phyloP scores from a whole-genome alignment of 2,888 invertebrate species.

The Drosophila acutilabella region DNA sequence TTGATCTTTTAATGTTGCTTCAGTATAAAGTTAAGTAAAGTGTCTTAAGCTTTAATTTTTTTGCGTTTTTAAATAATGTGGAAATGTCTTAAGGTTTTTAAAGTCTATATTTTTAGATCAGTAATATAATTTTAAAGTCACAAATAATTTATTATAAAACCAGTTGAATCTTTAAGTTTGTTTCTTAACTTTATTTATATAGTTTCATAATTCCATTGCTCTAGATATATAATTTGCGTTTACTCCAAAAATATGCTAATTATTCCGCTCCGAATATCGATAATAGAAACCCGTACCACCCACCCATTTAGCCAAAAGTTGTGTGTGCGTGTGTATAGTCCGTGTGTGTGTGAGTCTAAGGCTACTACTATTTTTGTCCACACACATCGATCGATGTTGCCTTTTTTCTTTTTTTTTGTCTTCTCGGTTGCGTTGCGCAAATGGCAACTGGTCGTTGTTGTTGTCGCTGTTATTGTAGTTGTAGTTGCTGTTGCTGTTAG shows the following conservation, averaged over 20 bases:
- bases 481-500: constrained; percentile 33
- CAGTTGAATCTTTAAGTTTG: no score
- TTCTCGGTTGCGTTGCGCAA: constrained; percentile 69
- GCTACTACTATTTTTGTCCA: constrained; percentile 58
- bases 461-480: constrained; percentile 22
- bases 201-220: constrained; percentile 13
- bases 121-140: background rate
- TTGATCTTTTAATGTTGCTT: no score
- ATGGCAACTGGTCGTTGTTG: constrained; percentile 71
- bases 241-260: constrained; percentile 39
- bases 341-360: constrained; percentile 23
- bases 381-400: constrained; percentile 70
- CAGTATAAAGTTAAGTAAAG: no score
- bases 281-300: constrained; percentile 21
- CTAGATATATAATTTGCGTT: constrained; percentile 18
- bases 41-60: no score
- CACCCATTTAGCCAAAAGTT: constrained; percentile 31
- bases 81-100: no score
- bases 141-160: background rate
- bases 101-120: background rate
- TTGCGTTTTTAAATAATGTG: no score
- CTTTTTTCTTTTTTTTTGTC: constrained; percentile 31
- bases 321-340: constrained; percentile 2
- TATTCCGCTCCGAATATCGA: constrained; percentile 5
- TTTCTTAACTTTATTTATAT: no score